These are phyloP conservation scores for Ptilonorhynchus violaceus DNA, from an alignment of 2,113 vertebrate genomes.

Conservation along the genomic window DNA sequence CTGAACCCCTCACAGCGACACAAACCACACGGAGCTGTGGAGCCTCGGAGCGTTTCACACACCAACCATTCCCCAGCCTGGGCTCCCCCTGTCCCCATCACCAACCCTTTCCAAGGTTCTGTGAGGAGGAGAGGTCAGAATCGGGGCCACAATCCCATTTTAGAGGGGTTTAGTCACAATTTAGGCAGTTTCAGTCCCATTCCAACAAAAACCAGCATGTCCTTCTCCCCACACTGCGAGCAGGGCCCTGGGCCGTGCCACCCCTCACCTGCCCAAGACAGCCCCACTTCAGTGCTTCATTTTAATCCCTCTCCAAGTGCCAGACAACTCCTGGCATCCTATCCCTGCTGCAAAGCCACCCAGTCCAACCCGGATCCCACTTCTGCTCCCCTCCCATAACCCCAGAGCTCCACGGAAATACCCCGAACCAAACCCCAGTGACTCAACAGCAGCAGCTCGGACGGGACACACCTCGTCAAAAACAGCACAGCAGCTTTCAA, in stretches of 20 bases:
- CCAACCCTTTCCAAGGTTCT: background rate
- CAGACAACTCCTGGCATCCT: background rate
- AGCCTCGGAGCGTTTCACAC: background rate
- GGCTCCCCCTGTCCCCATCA: background rate
- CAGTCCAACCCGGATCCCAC: background rate
- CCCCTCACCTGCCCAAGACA: background rate
- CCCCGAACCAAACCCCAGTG: background rate
- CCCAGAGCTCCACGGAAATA: rapidly evolving
- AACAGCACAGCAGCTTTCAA: background rate
- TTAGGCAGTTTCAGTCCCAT: background rate
- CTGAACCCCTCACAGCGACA: background rate
- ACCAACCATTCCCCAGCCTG: background rate
- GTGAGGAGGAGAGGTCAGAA: background rate
- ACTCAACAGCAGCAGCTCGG: background rate
- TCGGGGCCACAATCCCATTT: background rate
- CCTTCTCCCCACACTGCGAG: background rate
- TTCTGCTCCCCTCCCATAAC: background rate
- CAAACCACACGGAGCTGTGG: background rate
- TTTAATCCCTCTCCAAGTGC: background rate
- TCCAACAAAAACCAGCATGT: background rate
- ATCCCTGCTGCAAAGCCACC: background rate
- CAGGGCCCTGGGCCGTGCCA: background rate
- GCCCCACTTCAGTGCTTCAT: background rate
- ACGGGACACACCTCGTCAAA: background rate
- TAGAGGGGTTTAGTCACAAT: background rate